phyloP scores from a whole-genome alignment of 2,888 invertebrate species.

The Sarcophaga subvicina region DNA sequence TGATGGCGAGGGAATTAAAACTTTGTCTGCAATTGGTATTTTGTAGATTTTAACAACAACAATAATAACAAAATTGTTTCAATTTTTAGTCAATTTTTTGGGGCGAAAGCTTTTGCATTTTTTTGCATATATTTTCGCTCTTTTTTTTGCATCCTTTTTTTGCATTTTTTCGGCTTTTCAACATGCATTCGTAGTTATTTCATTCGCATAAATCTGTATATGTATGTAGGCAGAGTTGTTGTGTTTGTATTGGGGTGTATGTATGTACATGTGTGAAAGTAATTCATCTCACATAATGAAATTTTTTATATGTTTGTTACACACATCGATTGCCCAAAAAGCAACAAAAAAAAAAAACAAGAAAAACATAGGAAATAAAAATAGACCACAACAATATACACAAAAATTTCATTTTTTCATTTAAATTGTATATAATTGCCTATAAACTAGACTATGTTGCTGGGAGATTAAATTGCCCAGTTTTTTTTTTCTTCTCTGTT shows the following conservation, averaged over 20 bases:
- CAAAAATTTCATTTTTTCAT: constrained; percentile 71
- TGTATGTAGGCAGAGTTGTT: background rate
- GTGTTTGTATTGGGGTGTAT: background rate
- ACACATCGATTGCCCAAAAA: constrained; percentile 65
- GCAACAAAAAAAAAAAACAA: constrained; percentile 35
- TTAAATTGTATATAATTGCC: constrained; percentile 73
- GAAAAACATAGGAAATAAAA: constrained; percentile 62
- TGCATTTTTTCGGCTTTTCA: constrained; percentile 57
- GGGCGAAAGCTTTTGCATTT: constrained; percentile 48
- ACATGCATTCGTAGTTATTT: constrained; percentile 36
- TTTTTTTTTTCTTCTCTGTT: background rate
- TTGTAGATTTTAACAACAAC: constrained; percentile 62
- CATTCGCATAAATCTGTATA: constrained; percentile 20
- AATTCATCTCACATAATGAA: constrained; percentile 71
- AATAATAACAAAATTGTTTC: constrained; percentile 56
- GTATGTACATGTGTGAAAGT: constrained; percentile 56
- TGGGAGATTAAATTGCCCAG: constrained; percentile 54
- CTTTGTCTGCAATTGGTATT: constrained; percentile 70
- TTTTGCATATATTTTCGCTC: constrained; percentile 49
- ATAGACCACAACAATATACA: constrained; percentile 69
- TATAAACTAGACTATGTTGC: constrained; percentile 62
- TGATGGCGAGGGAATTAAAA: constrained; percentile 69
- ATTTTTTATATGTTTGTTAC: constrained; percentile 70
- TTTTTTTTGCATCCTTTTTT: background rate
- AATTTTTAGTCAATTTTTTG: constrained; percentile 63